Conservation (phyloP, 2,113 vertebrate genomes). For the Brachirus orientalis region DNA sequence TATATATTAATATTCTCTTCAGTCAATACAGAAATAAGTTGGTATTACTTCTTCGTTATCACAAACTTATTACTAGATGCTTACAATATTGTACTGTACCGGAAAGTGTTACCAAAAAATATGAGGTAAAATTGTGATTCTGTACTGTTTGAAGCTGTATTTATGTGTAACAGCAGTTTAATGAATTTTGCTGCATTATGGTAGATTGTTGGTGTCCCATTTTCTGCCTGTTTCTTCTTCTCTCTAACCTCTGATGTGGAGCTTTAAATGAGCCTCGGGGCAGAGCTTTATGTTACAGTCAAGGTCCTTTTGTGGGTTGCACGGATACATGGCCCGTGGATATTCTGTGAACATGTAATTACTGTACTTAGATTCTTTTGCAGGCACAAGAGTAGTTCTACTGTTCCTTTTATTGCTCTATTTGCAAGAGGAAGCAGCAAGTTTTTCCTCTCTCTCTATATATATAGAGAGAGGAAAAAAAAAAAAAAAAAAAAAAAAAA, state of each 20-base stretch:
- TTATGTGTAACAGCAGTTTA: too few relatives aligned
- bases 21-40: too few relatives aligned
- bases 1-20: neutral
- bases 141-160: too few relatives aligned
- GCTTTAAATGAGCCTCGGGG: slow-evolving; percentile 29
- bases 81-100: too few relatives aligned
- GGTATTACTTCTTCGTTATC: too few relatives aligned
- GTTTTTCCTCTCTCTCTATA: neutral
- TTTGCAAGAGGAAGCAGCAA: neutral
- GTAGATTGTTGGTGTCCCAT: slow-evolving; percentile 6
- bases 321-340: slow-evolving; percentile 20
- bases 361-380: too few relatives aligned
- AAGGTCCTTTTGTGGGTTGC: slow-evolving; percentile 4
- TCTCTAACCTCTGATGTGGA: slow-evolving; percentile 36
- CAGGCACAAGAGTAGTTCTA: neutral
- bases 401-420: slow-evolving; percentile 1
- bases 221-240: slow-evolving; percentile 16
- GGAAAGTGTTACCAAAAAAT: too few relatives aligned
- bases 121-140: too few relatives aligned
- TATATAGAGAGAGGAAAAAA: too few relatives aligned
- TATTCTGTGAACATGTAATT: slow-evolving; percentile 18
- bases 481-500: too few relatives aligned
- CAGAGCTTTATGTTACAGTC: slow-evolving; percentile 32
- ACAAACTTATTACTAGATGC: too few relatives aligned
- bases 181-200: neutral